Base-by-base conservation (phyloP, 2,888 invertebrate genomes). In the Apamea anceps region DNA sequence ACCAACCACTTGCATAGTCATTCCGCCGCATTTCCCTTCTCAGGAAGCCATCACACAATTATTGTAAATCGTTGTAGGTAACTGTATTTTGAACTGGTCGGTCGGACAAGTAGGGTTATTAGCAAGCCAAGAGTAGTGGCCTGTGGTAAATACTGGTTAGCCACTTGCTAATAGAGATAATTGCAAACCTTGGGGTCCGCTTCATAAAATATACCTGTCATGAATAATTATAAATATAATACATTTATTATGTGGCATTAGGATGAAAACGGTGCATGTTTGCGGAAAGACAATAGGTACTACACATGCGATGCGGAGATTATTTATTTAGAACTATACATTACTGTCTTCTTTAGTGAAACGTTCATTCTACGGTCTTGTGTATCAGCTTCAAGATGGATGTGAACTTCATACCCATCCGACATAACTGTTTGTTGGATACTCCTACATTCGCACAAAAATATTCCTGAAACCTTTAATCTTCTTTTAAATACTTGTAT, bases 111-210 rank as follows among this genome's bases (percentile, higher is more conserved):
- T 84, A 72, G 54, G 60, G 71, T 67, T 79, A 84, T 62, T 84
- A 45, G 21, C 25, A 8, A 32, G 68, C 77, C 48, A 70, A 48
- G 67, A 67, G 37, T 63, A 68, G 8, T 70, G 5, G 25, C 7
- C 51, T 54, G 37, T 54, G 7, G 51, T 78, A 79, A 84, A 79
- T 45, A 45, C 57, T 51, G 70, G 70, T 51, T 77, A 81, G 66
- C 68, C 42, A 70, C 57, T 84, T 51, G n/a, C 0, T 66, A 84
- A 72, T 79, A 37, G 5, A 66, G 7, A 25, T 79, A 84, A 84
- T 84, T 67, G 79, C n/a, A 48, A 57, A 66, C 66, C 71, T 84
- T 77, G 54, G 21, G 37, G 15, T n/a, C 1, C 2, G 15, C n/a
- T 62, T 84, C 45, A 60, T 67, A 37, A 62, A 54, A 45, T 62